These are phyloP conservation scores for Elysia chlorotica DNA, from an alignment of 1,140 invertebrate genomes.

Conservation along the genomic window DNA sequence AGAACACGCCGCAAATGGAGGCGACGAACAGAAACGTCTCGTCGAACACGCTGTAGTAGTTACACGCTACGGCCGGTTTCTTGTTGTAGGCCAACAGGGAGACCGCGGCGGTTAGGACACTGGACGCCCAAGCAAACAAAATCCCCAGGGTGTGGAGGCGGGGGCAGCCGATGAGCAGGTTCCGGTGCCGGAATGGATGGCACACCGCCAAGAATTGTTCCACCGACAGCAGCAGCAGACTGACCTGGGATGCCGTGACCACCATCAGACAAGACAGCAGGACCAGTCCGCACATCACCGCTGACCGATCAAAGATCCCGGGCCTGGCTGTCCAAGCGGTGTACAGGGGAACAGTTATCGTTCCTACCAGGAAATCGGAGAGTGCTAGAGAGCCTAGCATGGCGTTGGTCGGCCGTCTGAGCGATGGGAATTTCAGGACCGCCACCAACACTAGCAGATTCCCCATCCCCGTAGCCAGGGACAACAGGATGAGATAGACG, in stretches of 20 bases:
- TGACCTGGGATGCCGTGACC: constrained; percentile 11
- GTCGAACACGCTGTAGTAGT: constrained; percentile 20
- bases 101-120: not conserved
- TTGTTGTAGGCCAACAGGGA: constrained; percentile 6
- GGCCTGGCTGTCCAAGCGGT: not conserved
- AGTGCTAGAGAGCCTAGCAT: constrained; percentile 5
- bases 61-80: not conserved
- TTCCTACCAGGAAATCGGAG: constrained; percentile 3
- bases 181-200: constrained; percentile 20
- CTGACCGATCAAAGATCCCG: not conserved
- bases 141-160: not conserved
- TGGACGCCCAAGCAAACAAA: not conserved
- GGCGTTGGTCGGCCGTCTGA: constrained; percentile 2
- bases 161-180: not conserved
- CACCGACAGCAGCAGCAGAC: not conserved
- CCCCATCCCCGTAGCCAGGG: not conserved
- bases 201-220: constrained; percentile 20
- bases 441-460: constrained; percentile 9
- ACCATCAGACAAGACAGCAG: constrained; percentile 20
- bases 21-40: constrained; percentile 8
- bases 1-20: constrained; percentile 4
- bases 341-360: constrained; percentile 8
- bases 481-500: not conserved
- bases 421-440: not conserved
- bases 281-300: constrained; percentile 1